A percentile compares a stretch with the other conserved stretches of the same genome.
These are phyloP conservation scores for Pristionchus pacificus DNA, from an alignment of 1,140 invertebrate genomes.

Conservation along the genomic window DNA sequence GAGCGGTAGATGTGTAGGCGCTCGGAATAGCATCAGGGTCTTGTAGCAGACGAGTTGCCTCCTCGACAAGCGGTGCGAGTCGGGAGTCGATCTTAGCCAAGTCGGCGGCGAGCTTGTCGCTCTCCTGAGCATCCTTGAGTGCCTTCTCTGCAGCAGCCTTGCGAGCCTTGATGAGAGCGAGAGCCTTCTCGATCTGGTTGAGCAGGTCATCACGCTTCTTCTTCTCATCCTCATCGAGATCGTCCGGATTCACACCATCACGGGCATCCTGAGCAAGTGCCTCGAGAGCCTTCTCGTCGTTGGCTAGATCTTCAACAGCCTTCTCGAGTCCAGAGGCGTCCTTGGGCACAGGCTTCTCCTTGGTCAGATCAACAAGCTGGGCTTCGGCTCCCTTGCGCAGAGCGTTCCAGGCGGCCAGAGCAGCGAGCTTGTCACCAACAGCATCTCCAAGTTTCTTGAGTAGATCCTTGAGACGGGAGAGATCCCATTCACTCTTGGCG, in stretches of 20 bases:
- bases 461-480: constrained; percentile 40
- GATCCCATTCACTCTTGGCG: constrained; percentile 40
- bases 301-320: constrained; percentile 19
- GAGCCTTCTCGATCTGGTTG: constrained; percentile 8
- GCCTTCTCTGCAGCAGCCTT: constrained; percentile 21
- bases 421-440: constrained; percentile 47
- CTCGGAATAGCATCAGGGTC: constrained; percentile 40
- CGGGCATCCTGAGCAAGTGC: constrained; percentile 6
- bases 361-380: constrained; percentile 19
- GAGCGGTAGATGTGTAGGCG: constrained; percentile 23
- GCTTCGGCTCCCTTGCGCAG: constrained; percentile 36
- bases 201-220: constrained; percentile 20
- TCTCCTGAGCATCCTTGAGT: constrained; percentile 14
- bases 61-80: constrained; percentile 32
- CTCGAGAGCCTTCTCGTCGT: constrained; percentile 21
- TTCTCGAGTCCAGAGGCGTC: constrained; percentile 13
- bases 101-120: constrained; percentile 1
- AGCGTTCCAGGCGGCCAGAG: constrained; percentile 40
- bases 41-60: constrained; percentile 33
- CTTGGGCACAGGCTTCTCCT: background rate
- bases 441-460: constrained; percentile 38
- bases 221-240: constrained; percentile 19
- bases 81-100: constrained; percentile 5
- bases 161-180: constrained; percentile 14
- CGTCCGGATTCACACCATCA: constrained; percentile 9